Evolutionary conservation across 2,797 vertebrate genomes (phyloP), one percentile per base, ranked within the genome.

Genomic region (Hippoglossus hippoglossus): DNA sequence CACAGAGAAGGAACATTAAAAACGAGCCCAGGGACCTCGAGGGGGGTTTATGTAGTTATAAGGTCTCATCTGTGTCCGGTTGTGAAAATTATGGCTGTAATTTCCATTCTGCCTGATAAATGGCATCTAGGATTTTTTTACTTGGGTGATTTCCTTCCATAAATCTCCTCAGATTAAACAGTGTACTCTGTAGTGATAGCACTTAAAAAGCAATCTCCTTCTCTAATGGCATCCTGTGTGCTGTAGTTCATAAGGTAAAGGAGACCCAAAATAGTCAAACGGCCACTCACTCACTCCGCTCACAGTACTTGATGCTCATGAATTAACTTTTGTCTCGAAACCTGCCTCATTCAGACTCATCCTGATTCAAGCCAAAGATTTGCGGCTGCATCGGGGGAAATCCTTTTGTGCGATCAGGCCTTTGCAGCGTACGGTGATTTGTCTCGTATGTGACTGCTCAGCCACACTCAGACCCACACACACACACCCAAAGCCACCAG

Each of bases 21-120:
- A 90, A 92, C 28, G 77, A 87, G 80, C 82, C 41, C 22, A 52
- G 75, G 66, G 80, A 91, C 79, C 80, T 80, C 41, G 15, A 69
- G 77, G 82, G 79, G 81, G 86, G 86, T 84, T 90, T 87, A 87
- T 91, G 88, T 89, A 78, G 83, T 85, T 86, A 85, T 91, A 87
- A 89, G 55, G 84, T 78, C 84, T 95, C 73, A 93, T 95, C 92
- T 94, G 84, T 91, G 84, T 75, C 93, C 64, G 52, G 36, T 86
- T 90, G 87, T 86, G 88, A 93, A 95, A 96, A 95, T 94, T 93
- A 95, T 94, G 86, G 82, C 82, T 95, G 94, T 93, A 95, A 96
- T 96, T 96, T 96, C 90, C 83, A 84, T 93, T 93, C 86, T 80
- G 85, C 75, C 85, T 95, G 95, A 96, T 94, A 93, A 94, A 93